Percentiles rank a stretch among this genome's conserved stretches.
These are phyloP conservation scores for Mus pahari DNA, from an alignment of 2,113 vertebrate species.

Conservation along the genomic window DNA sequence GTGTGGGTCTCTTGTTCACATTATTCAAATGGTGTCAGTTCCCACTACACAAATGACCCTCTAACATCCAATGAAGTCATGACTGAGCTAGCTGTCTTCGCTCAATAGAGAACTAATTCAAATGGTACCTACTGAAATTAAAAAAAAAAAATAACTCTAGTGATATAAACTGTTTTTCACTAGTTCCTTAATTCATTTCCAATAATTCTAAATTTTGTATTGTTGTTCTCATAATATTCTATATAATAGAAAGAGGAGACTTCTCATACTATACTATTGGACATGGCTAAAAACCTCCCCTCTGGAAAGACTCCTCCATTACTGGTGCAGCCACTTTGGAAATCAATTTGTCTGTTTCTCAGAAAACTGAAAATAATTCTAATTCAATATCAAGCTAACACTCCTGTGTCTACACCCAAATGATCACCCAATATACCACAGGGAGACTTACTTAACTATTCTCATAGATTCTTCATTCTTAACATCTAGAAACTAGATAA, in stretches of 20 bases:
- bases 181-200: not conserved
- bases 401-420: too few species aligned
- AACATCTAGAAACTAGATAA: not conserved
- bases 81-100: not conserved
- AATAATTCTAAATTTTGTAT: not conserved
- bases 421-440: too few species aligned
- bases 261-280: not conserved
- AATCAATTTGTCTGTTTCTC: too few species aligned
- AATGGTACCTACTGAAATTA: not conserved
- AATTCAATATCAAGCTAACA: too few species aligned
- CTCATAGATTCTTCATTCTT: not conserved
- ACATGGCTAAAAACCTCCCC: not conserved
- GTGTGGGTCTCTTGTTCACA: not conserved
- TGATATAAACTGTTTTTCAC: not conserved
- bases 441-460: not conserved
- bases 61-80: accelerated
- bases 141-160: not conserved
- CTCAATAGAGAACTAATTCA: not conserved
- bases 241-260: not conserved
- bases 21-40: not conserved
- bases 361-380: too few species aligned
- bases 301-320: not conserved
- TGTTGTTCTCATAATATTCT: not conserved
- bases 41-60: not conserved
- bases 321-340: too few species aligned